Percentiles rank a stretch among this genome's conserved stretches.
Evolutionary conservation across 2,113 vertebrate species (phyloP).

Genomic region (Scomber scombrus): DNA sequence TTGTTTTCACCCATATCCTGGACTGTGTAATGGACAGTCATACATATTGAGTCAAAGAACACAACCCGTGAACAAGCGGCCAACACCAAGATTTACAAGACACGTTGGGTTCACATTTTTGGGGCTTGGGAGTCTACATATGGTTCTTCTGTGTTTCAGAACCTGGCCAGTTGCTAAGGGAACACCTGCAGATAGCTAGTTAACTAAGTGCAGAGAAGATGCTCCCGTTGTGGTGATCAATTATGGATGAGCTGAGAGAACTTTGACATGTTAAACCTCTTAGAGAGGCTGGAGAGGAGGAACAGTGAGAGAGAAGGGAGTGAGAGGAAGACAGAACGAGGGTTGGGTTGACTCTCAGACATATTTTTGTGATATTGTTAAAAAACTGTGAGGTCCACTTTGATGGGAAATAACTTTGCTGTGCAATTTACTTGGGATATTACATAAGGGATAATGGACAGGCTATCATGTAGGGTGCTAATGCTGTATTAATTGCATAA

Average conservation of each 20-base stretch:
- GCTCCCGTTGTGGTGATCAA: conserved; percentile 80
- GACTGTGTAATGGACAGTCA: conserved; percentile 54
- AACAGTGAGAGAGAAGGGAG: conserved; percentile 62
- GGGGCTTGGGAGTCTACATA: conserved; percentile 56
- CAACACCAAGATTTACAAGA: conserved; percentile 72
- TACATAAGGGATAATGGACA: conserved; percentile 50
- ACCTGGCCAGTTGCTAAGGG: conserved; percentile 79
- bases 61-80: conserved; percentile 69
- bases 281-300: conserved; percentile 76
- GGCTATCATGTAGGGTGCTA: conserved; percentile 29
- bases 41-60: conserved; percentile 53
- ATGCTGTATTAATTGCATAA: conserved; percentile 40
- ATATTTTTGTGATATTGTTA: conserved; percentile 60
- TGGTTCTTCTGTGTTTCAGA: conserved; percentile 61
- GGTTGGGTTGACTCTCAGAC: conserved; percentile 38
- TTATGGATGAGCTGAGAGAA: conserved; percentile 85
- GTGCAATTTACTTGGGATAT: conserved; percentile 15
- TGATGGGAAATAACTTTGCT: conserved; percentile 33
- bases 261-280: conserved; percentile 87
- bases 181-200: conserved; percentile 84
- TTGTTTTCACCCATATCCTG: conserved; percentile 62
- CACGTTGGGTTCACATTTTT: conserved; percentile 67
- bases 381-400: conserved; percentile 44
- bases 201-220: conserved; percentile 85
- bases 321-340: conserved; percentile 53